Evolutionary conservation across 2,888 invertebrate genomes (phyloP).

Genomic region (Vesta saturnalis): DNA sequence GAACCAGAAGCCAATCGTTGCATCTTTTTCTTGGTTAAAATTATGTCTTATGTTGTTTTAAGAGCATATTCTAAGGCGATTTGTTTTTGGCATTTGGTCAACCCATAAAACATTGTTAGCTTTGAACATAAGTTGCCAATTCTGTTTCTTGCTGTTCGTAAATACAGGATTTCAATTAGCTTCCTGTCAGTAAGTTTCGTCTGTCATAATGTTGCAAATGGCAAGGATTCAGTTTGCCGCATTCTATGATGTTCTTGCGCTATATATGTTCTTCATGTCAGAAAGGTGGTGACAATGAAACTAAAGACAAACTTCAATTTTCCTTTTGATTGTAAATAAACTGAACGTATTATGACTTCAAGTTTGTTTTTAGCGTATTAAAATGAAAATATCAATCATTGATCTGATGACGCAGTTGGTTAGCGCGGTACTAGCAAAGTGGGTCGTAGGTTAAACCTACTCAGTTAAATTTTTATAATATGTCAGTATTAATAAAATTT

Average conservation of each 20-base stretch:
- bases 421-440: too few relatives aligned
- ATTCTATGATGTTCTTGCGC: background rate
- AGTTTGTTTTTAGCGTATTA: too few relatives aligned
- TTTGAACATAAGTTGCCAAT: slow-evolving; percentile 3
- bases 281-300: too few relatives aligned
- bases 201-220: slow-evolving; percentile 2
- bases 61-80: background rate
- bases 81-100: background rate
- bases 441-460: too few relatives aligned
- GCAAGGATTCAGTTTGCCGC: background rate
- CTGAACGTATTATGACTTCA: too few relatives aligned
- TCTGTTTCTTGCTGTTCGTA: background rate
- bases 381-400: too few relatives aligned
- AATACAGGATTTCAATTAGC: background rate
- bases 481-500: too few relatives aligned
- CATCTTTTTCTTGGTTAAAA: background rate
- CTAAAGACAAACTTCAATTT: too few relatives aligned
- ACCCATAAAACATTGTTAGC: slow-evolving; percentile 2
- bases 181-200: background rate
- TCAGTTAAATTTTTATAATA: too few relatives aligned
- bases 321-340: too few relatives aligned
- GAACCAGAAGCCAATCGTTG: background rate
- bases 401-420: too few relatives aligned
- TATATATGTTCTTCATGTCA: background rate
- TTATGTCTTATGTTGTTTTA: background rate